Percentiles rank a stretch among this genome's conserved stretches.
Conservation (phyloP, 92 coral and sea anemone genomes). For the Diadumene lineata region DNA sequence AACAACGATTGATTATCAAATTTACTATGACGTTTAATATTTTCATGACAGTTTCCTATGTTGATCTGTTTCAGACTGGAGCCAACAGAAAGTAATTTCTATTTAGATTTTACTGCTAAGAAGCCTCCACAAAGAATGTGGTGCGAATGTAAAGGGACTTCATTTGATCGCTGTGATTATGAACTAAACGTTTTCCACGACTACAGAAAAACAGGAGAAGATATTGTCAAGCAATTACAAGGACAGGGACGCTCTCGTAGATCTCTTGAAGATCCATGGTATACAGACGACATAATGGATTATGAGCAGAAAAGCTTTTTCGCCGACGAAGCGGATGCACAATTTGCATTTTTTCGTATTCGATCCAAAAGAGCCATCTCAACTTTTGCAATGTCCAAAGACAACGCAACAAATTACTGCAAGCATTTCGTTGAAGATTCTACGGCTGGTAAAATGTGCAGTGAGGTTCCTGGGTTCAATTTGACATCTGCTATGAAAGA, state of each 20-base stretch:
- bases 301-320: slow-evolving; percentile 34
- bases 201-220: not conserved
- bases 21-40: too few species aligned
- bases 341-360: not conserved
- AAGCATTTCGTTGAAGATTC: slow-evolving; percentile 35
- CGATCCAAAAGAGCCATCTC: slow-evolving; percentile 44
- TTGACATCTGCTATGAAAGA: slow-evolving; percentile 27
- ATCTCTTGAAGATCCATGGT: slow-evolving; percentile 5
- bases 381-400: slow-evolving; percentile 22
- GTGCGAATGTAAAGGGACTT: not conserved
- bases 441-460: slow-evolving; percentile 49
- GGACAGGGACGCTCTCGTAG: slow-evolving; percentile 8
- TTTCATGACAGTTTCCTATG: too few species aligned
- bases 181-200: not conserved
- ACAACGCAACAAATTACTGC: slow-evolving; percentile 59
- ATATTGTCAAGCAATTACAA: not conserved
- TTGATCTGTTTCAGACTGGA: not conserved
- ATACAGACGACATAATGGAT: slow-evolving; percentile 64
- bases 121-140: not conserved
- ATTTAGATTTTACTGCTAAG: not conserved
- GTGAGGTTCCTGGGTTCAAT: slow-evolving; percentile 43
- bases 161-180: not conserved
- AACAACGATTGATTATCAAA: too few species aligned
- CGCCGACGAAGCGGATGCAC: slow-evolving; percentile 14
- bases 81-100: not conserved